phyloP scores from a whole-genome alignment of 2,797 vertebrate genomes.

The Pipistrellus pygmaeus region DNA sequence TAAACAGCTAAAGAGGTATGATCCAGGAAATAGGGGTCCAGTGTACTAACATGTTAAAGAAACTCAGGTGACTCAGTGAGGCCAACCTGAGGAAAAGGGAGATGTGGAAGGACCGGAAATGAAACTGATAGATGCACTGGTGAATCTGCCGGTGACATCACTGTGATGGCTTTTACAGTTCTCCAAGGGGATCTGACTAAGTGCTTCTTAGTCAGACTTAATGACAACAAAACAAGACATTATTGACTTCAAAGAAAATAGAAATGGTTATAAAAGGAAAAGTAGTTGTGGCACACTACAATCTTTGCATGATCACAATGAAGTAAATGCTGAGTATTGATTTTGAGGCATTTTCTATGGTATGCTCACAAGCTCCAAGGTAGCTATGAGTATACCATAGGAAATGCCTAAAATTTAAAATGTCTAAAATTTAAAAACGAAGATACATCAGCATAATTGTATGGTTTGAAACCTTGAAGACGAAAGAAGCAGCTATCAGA shows the following conservation, averaged over 20 bases:
- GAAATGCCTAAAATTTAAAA: background rate
- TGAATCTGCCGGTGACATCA: background rate
- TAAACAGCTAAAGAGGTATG: background rate
- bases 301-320: background rate
- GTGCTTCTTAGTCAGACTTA: background rate
- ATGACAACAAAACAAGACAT: background rate
- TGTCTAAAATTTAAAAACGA: background rate
- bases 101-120: background rate
- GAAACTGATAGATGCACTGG: background rate
- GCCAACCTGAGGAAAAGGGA: background rate
- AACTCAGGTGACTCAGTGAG: background rate
- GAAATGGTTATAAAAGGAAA: background rate
- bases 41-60: background rate
- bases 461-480: background rate
- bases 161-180: background rate
- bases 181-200: background rate
- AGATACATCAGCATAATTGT: background rate
- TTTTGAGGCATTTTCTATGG: background rate
- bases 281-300: background rate
- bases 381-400: background rate
- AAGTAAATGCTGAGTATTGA: background rate
- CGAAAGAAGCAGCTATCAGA: background rate
- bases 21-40: background rate
- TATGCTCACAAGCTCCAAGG: too few species aligned
- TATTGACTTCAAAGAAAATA: background rate